A percentile compares a stretch with the other conserved stretches of the same genome.
phyloP scores from a whole-genome alignment of 2,888 invertebrate genomes.

The Homarus gammarus region DNA sequence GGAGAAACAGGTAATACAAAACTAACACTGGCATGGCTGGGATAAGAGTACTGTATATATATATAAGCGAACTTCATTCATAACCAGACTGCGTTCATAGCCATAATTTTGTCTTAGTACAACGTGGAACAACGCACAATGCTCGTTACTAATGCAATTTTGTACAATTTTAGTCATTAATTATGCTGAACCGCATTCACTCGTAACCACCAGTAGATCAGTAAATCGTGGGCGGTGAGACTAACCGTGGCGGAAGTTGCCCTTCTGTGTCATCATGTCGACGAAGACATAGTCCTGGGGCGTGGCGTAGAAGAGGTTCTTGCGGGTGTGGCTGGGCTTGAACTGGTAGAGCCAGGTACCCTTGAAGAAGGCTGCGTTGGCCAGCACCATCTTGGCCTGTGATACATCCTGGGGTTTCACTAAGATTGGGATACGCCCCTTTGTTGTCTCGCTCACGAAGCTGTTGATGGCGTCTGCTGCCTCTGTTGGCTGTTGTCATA shows the following conservation, averaged over 20 bases:
- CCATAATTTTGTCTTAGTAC: too few relatives aligned
- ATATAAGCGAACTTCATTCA: too few relatives aligned
- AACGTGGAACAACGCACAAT: too few relatives aligned
- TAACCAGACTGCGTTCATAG: too few relatives aligned
- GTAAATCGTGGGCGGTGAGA: too few relatives aligned
- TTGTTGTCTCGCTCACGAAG: slow-evolving; percentile 88
- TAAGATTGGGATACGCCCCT: slow-evolving; percentile 87
- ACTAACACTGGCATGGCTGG: too few relatives aligned
- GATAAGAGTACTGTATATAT: too few relatives aligned
- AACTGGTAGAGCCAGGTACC: slow-evolving; percentile 76
- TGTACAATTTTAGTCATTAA: too few relatives aligned
- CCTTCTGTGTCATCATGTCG: slow-evolving; percentile 82
- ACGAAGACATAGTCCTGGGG: slow-evolving; percentile 76
- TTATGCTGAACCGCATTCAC: too few relatives aligned
- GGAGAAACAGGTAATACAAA: too few relatives aligned
- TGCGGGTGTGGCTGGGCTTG: slow-evolving; percentile 69
- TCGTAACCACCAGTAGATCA: too few relatives aligned
- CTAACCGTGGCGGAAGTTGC: slow-evolving; percentile 83
- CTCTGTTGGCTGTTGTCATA: slow-evolving; percentile 81
- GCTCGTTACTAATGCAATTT: too few relatives aligned
- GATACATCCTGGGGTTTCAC: slow-evolving; percentile 78
- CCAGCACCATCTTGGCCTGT: slow-evolving; percentile 73
- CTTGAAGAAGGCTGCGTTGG: slow-evolving; percentile 77
- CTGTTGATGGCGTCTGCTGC: slow-evolving; percentile 84
- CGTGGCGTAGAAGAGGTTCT: slow-evolving; percentile 75